phyloP scores from a whole-genome alignment of 1,140 invertebrate species.

The Ptiloglossa arizonensis region DNA sequence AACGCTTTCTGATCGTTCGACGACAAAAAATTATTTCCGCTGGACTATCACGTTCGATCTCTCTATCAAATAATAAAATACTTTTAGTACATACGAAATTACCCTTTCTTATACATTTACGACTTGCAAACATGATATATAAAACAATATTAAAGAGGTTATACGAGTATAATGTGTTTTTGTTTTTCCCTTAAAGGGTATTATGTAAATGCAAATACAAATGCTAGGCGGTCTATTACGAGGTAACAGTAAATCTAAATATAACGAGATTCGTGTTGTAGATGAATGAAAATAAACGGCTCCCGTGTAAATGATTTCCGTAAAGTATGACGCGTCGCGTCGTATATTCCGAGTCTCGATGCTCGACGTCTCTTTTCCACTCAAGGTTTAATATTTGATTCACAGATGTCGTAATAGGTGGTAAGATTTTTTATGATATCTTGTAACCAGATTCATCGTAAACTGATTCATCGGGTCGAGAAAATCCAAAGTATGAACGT shows the following conservation, averaged over 20 bases:
- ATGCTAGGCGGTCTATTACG: neutral
- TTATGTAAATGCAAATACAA: neutral
- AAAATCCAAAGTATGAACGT: conserved; percentile 17
- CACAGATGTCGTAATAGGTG: conserved; percentile 24
- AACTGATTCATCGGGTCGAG: conserved; percentile 30
- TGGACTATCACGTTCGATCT: too few relatives aligned
- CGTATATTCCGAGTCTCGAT: conserved; percentile 18
- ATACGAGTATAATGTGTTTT: neutral
- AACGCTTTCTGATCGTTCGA: too few relatives aligned
- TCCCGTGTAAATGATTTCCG: conserved; percentile 17
- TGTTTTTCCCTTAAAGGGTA: neutral
- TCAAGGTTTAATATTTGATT: neutral
- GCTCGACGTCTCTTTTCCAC: conserved; percentile 12
- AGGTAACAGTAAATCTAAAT: conserved; percentile 1
- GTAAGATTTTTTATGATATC: neutral
- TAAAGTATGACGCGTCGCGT: conserved; percentile 19
- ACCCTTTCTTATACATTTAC: too few relatives aligned
- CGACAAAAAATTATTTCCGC: too few relatives aligned
- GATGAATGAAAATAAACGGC: neutral
- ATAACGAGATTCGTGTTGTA: neutral
- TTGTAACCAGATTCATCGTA: conserved; percentile 3
- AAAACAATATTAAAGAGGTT: too few relatives aligned
- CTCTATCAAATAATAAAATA: too few relatives aligned
- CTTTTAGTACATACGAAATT: too few relatives aligned
- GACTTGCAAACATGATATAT: too few relatives aligned